phyloP scores from a whole-genome alignment of 2,888 invertebrate species.

The Drosophila quinaria region DNA sequence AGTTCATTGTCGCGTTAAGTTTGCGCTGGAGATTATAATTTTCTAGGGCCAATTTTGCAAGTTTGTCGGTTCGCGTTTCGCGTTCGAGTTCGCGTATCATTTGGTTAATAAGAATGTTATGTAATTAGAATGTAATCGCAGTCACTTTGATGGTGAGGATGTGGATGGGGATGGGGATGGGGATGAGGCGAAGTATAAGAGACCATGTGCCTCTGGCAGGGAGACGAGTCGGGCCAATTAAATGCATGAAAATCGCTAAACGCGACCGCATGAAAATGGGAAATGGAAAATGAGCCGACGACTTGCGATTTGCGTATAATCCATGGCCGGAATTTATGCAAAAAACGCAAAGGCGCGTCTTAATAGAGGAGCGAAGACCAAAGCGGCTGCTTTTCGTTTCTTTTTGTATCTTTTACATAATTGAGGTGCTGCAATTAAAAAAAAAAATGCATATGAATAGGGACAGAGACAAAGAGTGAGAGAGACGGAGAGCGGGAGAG shows the following conservation, averaged over 20 bases:
- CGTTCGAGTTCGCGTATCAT: slow-evolving; percentile 49
- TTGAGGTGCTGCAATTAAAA: slow-evolving; percentile 70
- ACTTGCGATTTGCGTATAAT: slow-evolving; percentile 76
- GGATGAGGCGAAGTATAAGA: no score
- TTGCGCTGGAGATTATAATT: slow-evolving; percentile 24
- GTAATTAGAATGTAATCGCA: slow-evolving; percentile 72
- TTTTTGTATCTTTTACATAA: slow-evolving; percentile 58
- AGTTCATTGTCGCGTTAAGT: slow-evolving; percentile 31
- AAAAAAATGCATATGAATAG: background rate
- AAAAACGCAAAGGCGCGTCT: slow-evolving; percentile 40
- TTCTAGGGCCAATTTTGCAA: slow-evolving; percentile 3
- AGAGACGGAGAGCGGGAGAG: background rate
- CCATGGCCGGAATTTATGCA: slow-evolving; percentile 68
- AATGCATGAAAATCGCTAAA: slow-evolving; percentile 66
- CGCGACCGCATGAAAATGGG: slow-evolving; percentile 42
- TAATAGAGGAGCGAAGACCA: slow-evolving; percentile 34
- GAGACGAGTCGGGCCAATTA: slow-evolving; percentile 53
- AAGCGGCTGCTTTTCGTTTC: slow-evolving; percentile 10
- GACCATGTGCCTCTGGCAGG: background rate
- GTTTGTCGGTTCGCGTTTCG: background rate
- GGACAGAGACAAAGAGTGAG: background rate
- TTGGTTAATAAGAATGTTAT: slow-evolving; percentile 62
- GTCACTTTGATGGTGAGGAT: slow-evolving; percentile 21
- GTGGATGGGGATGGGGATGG: background rate
- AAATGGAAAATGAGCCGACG: slow-evolving; percentile 32